phyloP scores from a whole-genome alignment of 2,888 invertebrate species.

The Hymenopus coronatus region DNA sequence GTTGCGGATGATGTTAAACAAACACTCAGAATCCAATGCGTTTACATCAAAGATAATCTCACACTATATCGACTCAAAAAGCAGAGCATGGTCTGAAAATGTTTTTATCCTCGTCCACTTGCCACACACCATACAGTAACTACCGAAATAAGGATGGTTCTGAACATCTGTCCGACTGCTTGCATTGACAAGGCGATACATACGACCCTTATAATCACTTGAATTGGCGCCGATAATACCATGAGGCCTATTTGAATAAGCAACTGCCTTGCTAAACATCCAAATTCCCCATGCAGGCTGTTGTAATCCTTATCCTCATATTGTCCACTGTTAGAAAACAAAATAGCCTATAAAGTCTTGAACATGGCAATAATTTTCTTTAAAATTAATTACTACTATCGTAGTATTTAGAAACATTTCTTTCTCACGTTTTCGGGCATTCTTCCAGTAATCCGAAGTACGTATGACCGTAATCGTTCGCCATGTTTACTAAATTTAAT shows the following conservation, averaged over 20 bases:
- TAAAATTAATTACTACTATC: background rate
- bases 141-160: background rate
- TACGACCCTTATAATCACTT: background rate
- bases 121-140: background rate
- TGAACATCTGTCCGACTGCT: background rate
- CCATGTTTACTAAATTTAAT: slow-evolving; percentile 40
- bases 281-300: slow-evolving; percentile 10
- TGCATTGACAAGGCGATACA: slow-evolving; percentile 3
- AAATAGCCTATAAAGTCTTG: background rate
- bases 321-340: background rate
- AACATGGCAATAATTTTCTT: background rate
- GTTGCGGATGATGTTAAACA: background rate
- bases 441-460: slow-evolving; percentile 19
- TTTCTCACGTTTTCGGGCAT: slow-evolving; percentile 25
- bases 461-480: slow-evolving; percentile 39
- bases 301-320: background rate
- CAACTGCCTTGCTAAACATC: background rate
- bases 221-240: slow-evolving; percentile 5
- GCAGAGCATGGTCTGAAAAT: background rate
- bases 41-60: background rate
- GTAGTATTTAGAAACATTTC: background rate
- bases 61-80: background rate
- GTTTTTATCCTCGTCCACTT: background rate
- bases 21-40: background rate
- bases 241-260: slow-evolving; percentile 7